phyloP scores from a whole-genome alignment of 2,113 vertebrate genomes.

The Lonchura striata region DNA sequence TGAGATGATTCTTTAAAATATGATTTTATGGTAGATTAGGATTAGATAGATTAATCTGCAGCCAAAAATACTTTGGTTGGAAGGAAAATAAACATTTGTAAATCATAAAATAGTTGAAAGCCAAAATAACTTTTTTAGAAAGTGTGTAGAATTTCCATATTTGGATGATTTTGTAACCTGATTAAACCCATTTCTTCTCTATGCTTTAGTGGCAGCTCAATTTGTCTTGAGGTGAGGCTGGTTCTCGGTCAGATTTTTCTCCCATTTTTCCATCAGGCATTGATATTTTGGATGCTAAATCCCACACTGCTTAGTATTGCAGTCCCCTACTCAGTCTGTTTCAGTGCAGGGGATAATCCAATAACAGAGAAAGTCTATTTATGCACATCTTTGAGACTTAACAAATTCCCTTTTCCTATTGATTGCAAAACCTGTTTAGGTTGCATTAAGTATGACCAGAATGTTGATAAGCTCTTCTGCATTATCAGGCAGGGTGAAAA shows the following conservation, averaged over 20 bases:
- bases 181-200: not conserved
- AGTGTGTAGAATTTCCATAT: not conserved
- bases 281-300: not conserved
- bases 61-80: not conserved
- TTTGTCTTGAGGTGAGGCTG: not conserved
- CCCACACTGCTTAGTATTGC: not conserved
- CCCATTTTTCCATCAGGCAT: not conserved
- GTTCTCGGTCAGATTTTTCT: not conserved
- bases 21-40: not conserved
- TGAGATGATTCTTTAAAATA: not conserved
- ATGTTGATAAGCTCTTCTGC: not conserved
- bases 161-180: not conserved
- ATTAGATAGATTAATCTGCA: not conserved
- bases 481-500: not conserved
- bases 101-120: not conserved
- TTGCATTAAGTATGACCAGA: not conserved
- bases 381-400: not conserved
- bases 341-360: not conserved
- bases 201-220: not conserved
- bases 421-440: not conserved
- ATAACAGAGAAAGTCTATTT: slow-evolving; percentile 19
- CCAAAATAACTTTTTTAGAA: not conserved
- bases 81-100: not conserved
- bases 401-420: slow-evolving; percentile 10
- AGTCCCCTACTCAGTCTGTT: not conserved